Evolutionary conservation across 2,888 invertebrate genomes (phyloP).

Genomic region (Pecten maximus): DNA sequence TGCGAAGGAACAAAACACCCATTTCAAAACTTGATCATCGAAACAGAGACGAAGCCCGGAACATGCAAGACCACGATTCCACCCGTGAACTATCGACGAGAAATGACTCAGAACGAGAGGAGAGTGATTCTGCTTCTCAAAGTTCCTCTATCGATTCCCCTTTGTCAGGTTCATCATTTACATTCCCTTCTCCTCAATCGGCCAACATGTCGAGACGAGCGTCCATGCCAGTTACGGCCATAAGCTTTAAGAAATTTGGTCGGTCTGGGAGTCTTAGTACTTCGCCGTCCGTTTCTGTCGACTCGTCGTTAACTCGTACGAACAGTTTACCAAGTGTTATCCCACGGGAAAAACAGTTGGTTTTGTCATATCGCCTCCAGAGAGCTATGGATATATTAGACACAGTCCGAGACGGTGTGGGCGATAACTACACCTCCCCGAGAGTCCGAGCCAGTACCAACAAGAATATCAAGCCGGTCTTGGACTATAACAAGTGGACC

Average conservation of each 20-base stretch:
- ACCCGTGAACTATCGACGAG: neutral
- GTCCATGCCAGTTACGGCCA: neutral
- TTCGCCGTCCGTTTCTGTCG: neutral
- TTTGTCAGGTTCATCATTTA: neutral
- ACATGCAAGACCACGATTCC: neutral
- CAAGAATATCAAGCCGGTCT: constrained; percentile 83
- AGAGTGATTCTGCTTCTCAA: neutral
- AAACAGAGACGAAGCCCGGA: neutral
- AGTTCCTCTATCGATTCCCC: neutral
- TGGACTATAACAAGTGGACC: constrained; percentile 95
- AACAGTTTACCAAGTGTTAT: constrained; percentile 42
- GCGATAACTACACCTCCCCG: constrained; percentile 69
- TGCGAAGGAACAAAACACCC: constrained; percentile 71
- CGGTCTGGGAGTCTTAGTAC: neutral
- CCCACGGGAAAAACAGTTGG: constrained; percentile 68
- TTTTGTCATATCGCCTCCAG: constrained; percentile 75
- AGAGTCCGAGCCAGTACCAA: constrained; percentile 53
- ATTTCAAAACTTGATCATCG: constrained; percentile 51
- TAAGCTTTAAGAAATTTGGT: neutral
- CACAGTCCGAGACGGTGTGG: constrained; percentile 64
- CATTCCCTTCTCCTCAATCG: neutral
- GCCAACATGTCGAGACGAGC: constrained; percentile 6
- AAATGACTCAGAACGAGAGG: neutral
- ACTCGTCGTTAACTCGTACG: neutral
- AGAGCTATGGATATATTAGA: constrained; percentile 79